Percentiles rank a stretch among this genome's conserved stretches.
Conservation (phyloP, 2,888 invertebrate species). For the Halictus quadricinctus region DNA sequence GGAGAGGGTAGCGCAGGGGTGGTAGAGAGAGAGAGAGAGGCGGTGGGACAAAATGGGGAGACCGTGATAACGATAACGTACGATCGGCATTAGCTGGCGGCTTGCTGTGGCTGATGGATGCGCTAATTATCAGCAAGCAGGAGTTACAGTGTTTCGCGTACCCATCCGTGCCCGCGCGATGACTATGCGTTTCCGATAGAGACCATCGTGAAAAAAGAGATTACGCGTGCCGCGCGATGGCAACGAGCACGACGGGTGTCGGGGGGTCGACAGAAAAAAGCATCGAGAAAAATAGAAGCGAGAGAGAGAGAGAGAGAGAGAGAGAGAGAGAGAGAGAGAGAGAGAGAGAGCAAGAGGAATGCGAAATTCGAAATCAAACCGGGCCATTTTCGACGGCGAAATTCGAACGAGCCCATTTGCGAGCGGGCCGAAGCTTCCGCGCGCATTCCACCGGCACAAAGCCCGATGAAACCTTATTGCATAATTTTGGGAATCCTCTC, state of each 20-base stretch:
- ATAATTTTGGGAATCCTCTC: slow-evolving; percentile 42
- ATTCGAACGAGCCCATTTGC: slow-evolving; percentile 38
- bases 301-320: not conserved
- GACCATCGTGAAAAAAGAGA: slow-evolving; percentile 61
- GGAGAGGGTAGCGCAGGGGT: not conserved
- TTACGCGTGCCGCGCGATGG: slow-evolving; percentile 24
- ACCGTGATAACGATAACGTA: slow-evolving; percentile 83
- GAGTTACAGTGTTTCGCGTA: slow-evolving; percentile 81
- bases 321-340: not conserved
- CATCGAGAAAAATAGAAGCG: not conserved
- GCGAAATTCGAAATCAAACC: slow-evolving; percentile 33
- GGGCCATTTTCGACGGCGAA: slow-evolving; percentile 29
- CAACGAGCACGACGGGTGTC: not conserved
- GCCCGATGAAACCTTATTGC: slow-evolving; percentile 39
- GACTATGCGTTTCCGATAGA: slow-evolving; percentile 74
- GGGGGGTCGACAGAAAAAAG: not conserved
- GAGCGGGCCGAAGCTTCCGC: slow-evolving; percentile 8
- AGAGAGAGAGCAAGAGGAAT: not conserved
- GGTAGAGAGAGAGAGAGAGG: slow-evolving; percentile 45
- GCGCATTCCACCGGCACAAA: slow-evolving; percentile 26
- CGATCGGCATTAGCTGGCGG: slow-evolving; percentile 83
- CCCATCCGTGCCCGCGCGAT: slow-evolving; percentile 69
- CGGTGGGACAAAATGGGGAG: slow-evolving; percentile 80
- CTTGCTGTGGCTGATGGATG: slow-evolving; percentile 82
- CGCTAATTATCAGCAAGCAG: slow-evolving; percentile 83